Base-by-base conservation (phyloP, 2,888 invertebrate species). In the Antheraea assamensis region DNA sequence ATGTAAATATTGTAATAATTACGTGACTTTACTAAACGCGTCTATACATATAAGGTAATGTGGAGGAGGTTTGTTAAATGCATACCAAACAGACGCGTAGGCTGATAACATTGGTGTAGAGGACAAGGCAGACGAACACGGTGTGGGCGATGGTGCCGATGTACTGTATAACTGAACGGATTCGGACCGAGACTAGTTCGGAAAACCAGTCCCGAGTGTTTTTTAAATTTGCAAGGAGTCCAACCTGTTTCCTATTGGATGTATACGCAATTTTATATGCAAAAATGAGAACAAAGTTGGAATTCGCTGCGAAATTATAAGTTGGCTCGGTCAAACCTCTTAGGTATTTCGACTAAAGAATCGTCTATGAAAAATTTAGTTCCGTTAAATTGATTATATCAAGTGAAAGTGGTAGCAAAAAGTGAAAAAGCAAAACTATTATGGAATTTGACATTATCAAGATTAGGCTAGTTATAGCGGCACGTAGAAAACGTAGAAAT, bases 51-150 rank as follows among this genome's bases (percentile, higher is more conserved):
- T 84, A 90, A 85, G 87, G 88, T 76, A 73, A 74, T 74, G 76
- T 72, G 85, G 85, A 86, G 88, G 87, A 86, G 88, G 87, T 83
- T 85, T 81, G 78, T 82, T 78, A 79, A 81, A 76, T 87, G 92
- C 87, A 92, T 90, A 87, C 81, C 81, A 88, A 92, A 82, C 79
- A 82, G 77, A 49, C 61, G 87, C 83, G 91, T 92, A 84, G 92
- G 92, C 78, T 73, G 86, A 72, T 72, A 73, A 75, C 78, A 77
- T 35, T 68, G 68, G 35, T 21, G 58, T 55, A 76, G 77, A 81
- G 79, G 82, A 82, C 78, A 81, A 17, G 31, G 42, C 47, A 42
- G 47, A 66, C 52, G 52, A 71, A 71, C n/a, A 30, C 24, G 52
- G 21, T 30, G 52, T 71, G 49, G 52, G 71, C 71, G 71, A 71